Base-by-base conservation (phyloP, 2,888 invertebrate genomes). In the Gasteruption jaculator region DNA sequence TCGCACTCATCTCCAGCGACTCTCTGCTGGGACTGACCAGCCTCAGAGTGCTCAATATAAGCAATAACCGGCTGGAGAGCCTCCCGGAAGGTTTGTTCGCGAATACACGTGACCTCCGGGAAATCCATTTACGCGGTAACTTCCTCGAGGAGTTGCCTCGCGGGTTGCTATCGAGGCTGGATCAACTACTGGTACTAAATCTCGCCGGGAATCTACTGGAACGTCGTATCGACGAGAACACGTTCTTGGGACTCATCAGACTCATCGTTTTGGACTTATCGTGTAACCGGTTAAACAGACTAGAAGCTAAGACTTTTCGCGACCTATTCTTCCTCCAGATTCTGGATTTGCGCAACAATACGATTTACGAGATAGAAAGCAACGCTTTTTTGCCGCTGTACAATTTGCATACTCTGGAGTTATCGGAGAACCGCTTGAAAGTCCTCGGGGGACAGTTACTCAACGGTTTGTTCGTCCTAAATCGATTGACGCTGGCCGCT, bases 251-350 rank as follows among this genome's bases (percentile, higher is more conserved):
- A 46, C 75, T 92, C 49, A 86, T 92, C 54, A 80, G 91, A 10
- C 76, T 90, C 55, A 88, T 91, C 58, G 83, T 91, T 33, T 75
- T 92, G 55, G 90, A 91, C 71, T 73, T 92, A 50, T 86, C 90
- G 2, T 86, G 87, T 67, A 93, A 93, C 64, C 82, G 84, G n/a
- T 71, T 93, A 22, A 88, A 87, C 1, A 80, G 86, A 54, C 82
- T 93, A 52, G 90, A 90, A 58, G 82, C 85, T 11, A 81, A 82
- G 56, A 89, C 88, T 37, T 92, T 92, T 71, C 88, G 88, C 71
- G 90, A 91, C 65, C 74, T 92, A 49, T 87, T 85, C 65, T 86
- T 89, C 63, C 75, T 92, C 41, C 90, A 91, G 76, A 89, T 88
- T 49, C 76, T 92, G 41, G 86, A 89, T 68, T 75, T 92, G 57